Conservation (phyloP, 92 coral and sea anemone species). For the Palythoa caribaeorum region DNA sequence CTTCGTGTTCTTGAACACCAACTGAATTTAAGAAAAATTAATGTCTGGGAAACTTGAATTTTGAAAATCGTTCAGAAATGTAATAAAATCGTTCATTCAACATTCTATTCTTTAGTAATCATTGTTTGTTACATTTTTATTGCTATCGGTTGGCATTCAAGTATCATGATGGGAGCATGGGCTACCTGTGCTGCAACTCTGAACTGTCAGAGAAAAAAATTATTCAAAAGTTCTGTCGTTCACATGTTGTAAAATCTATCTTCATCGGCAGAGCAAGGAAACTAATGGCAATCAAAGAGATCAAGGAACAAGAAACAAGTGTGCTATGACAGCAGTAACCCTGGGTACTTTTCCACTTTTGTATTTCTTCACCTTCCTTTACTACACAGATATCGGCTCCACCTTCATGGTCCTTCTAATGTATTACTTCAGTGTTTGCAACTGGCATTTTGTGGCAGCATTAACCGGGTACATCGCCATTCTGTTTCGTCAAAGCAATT, state of each 20-base stretch:
- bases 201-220: too few relatives aligned
- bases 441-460: conserved; percentile 80
- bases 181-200: too few relatives aligned
- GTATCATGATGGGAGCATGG: too few relatives aligned
- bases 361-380: conserved; percentile 94
- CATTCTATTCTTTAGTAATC: too few relatives aligned
- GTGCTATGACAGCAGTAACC: conserved; percentile 71
- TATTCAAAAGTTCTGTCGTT: too few relatives aligned
- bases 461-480: conserved; percentile 74
- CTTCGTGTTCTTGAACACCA: too few relatives aligned
- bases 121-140: too few relatives aligned
- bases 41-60: too few relatives aligned
- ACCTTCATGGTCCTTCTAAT: conserved; percentile 89
- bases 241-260: background rate
- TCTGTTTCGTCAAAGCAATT: conserved; percentile 88
- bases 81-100: too few relatives aligned
- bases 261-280: conserved; percentile 34
- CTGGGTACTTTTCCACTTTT: conserved; percentile 78
- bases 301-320: conserved; percentile 27
- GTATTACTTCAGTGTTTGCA: conserved; percentile 82
- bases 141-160: too few relatives aligned
- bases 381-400: conserved; percentile 95
- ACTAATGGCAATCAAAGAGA: background rate
- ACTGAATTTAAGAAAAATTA: too few relatives aligned
- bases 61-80: too few relatives aligned